These are phyloP conservation scores for Silurus meridionalis DNA, from an alignment of 2,113 vertebrate genomes.

Conservation along the genomic window DNA sequence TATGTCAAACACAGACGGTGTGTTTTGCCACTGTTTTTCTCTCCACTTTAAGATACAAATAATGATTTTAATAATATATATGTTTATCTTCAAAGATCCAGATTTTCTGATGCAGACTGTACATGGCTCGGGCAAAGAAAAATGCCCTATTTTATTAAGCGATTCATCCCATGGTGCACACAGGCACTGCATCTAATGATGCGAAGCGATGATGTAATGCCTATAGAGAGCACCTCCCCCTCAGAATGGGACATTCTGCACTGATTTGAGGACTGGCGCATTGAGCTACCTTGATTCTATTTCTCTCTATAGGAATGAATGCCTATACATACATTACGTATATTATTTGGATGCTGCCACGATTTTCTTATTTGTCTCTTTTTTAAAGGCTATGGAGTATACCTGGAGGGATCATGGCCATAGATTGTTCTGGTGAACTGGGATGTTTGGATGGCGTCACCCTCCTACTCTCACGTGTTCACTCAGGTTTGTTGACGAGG, in stretches of 20 bases:
- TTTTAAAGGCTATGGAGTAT: too few species aligned
- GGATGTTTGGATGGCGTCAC: too few species aligned
- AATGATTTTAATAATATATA: too few species aligned
- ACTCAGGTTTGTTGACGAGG: too few species aligned
- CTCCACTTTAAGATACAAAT: background rate
- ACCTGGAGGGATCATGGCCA: too few species aligned
- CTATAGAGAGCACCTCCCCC: constrained; percentile 49
- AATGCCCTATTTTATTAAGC: constrained; percentile 26
- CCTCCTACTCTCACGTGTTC: too few species aligned
- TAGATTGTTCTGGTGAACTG: too few species aligned
- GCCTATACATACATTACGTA: background rate
- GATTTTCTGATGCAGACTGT: background rate
- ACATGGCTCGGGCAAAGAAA: background rate
- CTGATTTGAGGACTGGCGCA: constrained; percentile 44
- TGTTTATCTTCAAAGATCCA: background rate
- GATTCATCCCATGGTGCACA: constrained; percentile 40
- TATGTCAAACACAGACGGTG: background rate
- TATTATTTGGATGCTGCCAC: too few species aligned
- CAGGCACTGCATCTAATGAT: constrained; percentile 38
- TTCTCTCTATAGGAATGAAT: background rate
- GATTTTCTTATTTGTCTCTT: background rate
- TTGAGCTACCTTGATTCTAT: constrained; percentile 36
- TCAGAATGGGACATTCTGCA: constrained; percentile 47
- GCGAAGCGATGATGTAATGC: constrained; percentile 54
- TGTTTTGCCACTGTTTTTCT: background rate